phyloP scores from a whole-genome alignment of 1,140 invertebrate genomes.

The Holotrichia oblita region DNA sequence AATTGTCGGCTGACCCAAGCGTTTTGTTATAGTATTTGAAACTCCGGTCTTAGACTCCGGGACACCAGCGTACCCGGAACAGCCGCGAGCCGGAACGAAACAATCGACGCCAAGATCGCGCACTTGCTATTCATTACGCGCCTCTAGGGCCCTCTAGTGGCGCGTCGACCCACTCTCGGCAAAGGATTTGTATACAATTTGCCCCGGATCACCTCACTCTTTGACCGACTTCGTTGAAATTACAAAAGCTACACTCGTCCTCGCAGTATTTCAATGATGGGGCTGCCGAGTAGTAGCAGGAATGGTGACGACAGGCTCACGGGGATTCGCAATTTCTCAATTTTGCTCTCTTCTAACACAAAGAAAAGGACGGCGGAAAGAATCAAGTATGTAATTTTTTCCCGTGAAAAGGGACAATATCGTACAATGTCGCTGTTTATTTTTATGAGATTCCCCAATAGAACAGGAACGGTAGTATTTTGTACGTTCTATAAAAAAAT shows the following conservation, averaged over 20 bases:
- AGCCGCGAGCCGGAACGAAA: conserved; percentile 38
- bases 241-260: conserved; percentile 34
- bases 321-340: conserved; percentile 36
- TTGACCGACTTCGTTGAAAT: conserved; percentile 37
- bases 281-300: background rate
- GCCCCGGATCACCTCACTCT: conserved; percentile 44
- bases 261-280: conserved; percentile 30
- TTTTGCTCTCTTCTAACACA: conserved; percentile 8
- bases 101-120: conserved; percentile 34
- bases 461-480: background rate
- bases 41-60: background rate
- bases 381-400: conserved; percentile 31
- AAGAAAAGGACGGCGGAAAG: background rate
- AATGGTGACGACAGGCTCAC: conserved; percentile 29
- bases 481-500: conserved; percentile 18
- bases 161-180: conserved; percentile 32
- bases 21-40: background rate
- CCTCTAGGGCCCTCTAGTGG: conserved; percentile 38
- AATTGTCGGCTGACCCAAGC: background rate
- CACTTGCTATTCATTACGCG: conserved; percentile 45
- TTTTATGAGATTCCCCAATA: conserved; percentile 29
- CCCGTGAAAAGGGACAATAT: conserved; percentile 32
- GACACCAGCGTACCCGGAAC: conserved; percentile 13
- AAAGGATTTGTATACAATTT: conserved; percentile 50
- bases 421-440: conserved; percentile 25